phyloP scores from a whole-genome alignment of 2,113 vertebrate genomes.

The Piprites chloris region DNA sequence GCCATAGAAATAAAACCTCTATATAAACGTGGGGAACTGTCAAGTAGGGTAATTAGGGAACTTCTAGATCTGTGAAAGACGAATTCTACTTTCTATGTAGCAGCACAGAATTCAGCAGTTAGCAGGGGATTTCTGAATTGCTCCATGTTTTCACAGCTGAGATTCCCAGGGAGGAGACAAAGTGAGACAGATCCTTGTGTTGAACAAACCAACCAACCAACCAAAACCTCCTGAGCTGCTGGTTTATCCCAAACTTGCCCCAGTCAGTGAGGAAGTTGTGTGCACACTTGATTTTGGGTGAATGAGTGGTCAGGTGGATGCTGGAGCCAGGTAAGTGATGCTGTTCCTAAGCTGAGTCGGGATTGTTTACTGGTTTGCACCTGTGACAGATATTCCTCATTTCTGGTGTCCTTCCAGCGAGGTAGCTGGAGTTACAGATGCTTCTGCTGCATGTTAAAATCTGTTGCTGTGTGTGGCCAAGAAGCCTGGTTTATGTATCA shows the following conservation, averaged over 20 bases:
- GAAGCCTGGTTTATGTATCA: neutral
- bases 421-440: neutral
- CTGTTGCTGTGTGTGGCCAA: neutral
- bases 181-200: neutral
- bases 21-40: neutral
- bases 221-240: neutral
- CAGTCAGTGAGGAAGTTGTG: fast-evolving
- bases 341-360: neutral
- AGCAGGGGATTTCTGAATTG: neutral
- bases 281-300: neutral
- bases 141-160: neutral
- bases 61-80: neutral
- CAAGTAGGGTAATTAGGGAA: neutral
- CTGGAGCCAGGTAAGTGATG: neutral
- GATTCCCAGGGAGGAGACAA: neutral
- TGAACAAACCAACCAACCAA: neutral
- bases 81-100: neutral
- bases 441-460: neutral
- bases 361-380: neutral
- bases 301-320: neutral
- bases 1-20: neutral
- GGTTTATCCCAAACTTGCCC: neutral
- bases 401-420: neutral
- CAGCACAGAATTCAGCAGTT: neutral
- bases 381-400: neutral